phyloP scores from a whole-genome alignment of 2,888 invertebrate species.

The Selenia dentaria region DNA sequence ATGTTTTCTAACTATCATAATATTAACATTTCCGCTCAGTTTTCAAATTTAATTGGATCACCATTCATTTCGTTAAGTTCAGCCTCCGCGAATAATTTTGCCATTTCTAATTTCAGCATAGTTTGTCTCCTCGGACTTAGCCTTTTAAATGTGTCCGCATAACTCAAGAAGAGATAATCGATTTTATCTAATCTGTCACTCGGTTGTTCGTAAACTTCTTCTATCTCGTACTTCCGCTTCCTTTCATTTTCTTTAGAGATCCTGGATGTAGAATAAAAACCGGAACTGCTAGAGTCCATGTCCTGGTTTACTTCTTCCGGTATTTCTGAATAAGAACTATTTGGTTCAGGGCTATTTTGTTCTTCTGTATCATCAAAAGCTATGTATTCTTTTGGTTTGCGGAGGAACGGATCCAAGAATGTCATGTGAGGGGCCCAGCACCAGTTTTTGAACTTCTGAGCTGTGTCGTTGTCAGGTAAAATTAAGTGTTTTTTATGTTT shows the following conservation, averaged over 20 bases:
- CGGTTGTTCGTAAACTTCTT: not conserved
- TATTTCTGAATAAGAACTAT: not conserved
- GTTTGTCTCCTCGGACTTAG: conserved; percentile 2
- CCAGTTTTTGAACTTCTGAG: conserved; percentile 1
- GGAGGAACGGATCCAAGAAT: conserved; percentile 2
- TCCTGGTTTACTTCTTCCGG: not conserved
- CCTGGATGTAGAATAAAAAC: not conserved
- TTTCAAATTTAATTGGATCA: conserved; percentile 2
- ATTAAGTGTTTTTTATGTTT: not conserved
- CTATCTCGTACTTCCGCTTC: not conserved
- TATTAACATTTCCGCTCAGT: not conserved
- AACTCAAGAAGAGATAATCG: conserved; percentile 10
- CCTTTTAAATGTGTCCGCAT: conserved; percentile 12
- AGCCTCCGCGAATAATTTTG: conserved; percentile 10
- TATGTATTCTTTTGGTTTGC: conserved; percentile 1
- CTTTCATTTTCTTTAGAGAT: not conserved
- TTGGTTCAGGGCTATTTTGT: not conserved
- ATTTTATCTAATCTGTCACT: conserved; percentile 2
- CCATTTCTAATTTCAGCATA: conserved; percentile 8
- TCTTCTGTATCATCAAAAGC: not conserved
- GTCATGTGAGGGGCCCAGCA: conserved; percentile 11
- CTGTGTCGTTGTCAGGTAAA: not conserved
- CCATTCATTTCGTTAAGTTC: conserved; percentile 7
- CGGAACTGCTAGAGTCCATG: not conserved
- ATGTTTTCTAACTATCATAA: no score